Evolutionary conservation across 1,140 invertebrate genomes (phyloP).

Genomic region (Drosophila bocqueti): DNA sequence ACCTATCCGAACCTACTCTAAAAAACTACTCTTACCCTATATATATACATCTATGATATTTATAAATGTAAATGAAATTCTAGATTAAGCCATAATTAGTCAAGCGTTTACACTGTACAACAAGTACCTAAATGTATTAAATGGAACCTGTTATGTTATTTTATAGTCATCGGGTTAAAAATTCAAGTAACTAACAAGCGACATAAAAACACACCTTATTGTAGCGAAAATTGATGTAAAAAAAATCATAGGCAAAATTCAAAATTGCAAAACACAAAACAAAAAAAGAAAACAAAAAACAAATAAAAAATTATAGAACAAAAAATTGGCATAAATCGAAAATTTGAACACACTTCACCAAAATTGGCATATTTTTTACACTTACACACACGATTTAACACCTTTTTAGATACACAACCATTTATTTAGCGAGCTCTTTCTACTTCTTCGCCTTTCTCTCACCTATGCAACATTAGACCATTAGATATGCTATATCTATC

Average conservation of each 20-base stretch:
- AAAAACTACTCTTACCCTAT: conserved; percentile 57
- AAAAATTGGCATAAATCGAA: conserved; percentile 60
- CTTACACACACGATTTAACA: conserved; percentile 11
- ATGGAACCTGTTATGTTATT: conserved; percentile 73
- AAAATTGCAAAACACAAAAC: conserved; percentile 36
- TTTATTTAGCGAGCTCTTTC: conserved; percentile 38
- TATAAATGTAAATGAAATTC: conserved; percentile 67
- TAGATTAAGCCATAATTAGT: conserved; percentile 68
- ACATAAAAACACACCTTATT: conserved; percentile 46
- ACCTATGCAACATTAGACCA: conserved; percentile 24
- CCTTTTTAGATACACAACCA: conserved; percentile 20
- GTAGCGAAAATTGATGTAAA: conserved; percentile 62
- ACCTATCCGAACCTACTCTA: conserved; percentile 53
- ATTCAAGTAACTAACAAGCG: conserved; percentile 71
- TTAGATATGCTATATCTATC: conserved; percentile 40
- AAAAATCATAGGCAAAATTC: conserved; percentile 41
- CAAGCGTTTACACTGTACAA: conserved; percentile 60
- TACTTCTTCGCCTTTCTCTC: conserved; percentile 17
- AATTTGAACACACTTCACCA: conserved; percentile 33
- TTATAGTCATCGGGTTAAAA: conserved; percentile 58
- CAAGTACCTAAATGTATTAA: conserved; percentile 72
- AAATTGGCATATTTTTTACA: conserved; percentile 49
- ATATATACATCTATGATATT: conserved; percentile 55
- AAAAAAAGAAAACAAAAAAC: conserved; percentile 17
- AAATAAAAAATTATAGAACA: conserved; percentile 49